phyloP scores from a whole-genome alignment of 1,140 invertebrate species.

The Nephila pilipes region DNA sequence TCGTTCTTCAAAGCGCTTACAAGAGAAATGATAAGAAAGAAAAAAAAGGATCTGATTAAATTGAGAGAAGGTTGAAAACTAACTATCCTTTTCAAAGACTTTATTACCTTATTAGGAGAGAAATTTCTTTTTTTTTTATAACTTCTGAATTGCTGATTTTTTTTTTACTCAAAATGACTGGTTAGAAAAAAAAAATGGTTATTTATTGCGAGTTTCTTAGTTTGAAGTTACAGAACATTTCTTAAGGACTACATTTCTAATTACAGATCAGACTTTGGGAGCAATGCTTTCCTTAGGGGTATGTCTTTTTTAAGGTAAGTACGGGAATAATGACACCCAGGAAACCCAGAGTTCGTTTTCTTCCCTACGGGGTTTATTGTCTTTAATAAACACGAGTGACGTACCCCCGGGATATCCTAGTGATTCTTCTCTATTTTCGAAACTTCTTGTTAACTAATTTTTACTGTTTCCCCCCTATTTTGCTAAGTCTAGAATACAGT shows the following conservation, averaged over 20 bases:
- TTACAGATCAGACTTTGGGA: background rate
- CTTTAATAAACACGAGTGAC: too few species aligned
- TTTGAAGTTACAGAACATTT: background rate
- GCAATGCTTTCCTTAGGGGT: too few species aligned
- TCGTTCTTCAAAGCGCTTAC: background rate
- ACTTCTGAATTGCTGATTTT: background rate
- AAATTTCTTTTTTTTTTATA: background rate
- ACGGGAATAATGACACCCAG: too few species aligned
- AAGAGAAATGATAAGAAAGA: background rate
- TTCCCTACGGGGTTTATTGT: too few species aligned
- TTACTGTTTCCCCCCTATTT: too few species aligned
- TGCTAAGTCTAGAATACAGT: too few species aligned
- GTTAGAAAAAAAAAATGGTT: background rate
- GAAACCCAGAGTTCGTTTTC: too few species aligned
- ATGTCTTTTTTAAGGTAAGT: too few species aligned
- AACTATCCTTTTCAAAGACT: background rate
- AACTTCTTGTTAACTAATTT: too few species aligned
- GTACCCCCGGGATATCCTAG: too few species aligned
- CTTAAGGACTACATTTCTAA: background rate
- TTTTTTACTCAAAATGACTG: too few species aligned
- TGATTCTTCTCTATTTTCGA: too few species aligned
- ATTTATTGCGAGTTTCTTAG: background rate
- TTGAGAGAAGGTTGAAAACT: background rate
- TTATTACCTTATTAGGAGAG: conserved; percentile 17
- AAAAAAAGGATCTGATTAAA: background rate